Evolutionary conservation across 2,113 vertebrate species (phyloP).

Genomic region (Sinocyclocheilus grahami): DNA sequence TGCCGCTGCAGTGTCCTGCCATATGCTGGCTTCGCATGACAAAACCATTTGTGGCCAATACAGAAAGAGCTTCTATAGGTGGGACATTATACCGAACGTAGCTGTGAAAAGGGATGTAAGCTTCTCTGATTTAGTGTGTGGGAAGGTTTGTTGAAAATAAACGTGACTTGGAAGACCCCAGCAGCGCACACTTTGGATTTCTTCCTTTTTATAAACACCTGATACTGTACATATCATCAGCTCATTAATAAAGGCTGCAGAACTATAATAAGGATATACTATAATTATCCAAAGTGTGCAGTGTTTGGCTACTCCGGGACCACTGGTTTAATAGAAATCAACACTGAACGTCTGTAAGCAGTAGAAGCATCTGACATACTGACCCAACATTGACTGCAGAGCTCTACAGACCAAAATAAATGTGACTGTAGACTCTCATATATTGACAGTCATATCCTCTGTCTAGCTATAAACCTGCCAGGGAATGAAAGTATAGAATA

Average conservation of each 20-base stretch:
- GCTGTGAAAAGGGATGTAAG: not conserved
- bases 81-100: not conserved
- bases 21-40: slow-evolving; percentile 8
- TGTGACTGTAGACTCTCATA: not conserved
- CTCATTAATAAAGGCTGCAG: not conserved
- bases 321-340: not conserved
- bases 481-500: not conserved
- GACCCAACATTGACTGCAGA: not conserved
- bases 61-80: not conserved
- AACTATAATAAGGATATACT: not conserved
- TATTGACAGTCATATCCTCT: not conserved
- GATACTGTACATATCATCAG: not conserved
- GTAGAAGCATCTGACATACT: not conserved
- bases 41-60: not conserved
- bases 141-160: not conserved
- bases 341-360: not conserved
- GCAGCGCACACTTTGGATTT: not conserved
- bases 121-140: not conserved
- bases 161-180: not conserved
- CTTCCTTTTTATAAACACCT: not conserved
- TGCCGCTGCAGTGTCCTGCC: not conserved
- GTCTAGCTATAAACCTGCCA: not conserved
- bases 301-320: not conserved
- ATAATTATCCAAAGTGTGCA: too few species aligned
- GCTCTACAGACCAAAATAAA: not conserved